A percentile compares a stretch with the other conserved stretches of the same genome.
phyloP scores from a whole-genome alignment of 2,113 vertebrate species.

The Blennius ocellaris region DNA sequence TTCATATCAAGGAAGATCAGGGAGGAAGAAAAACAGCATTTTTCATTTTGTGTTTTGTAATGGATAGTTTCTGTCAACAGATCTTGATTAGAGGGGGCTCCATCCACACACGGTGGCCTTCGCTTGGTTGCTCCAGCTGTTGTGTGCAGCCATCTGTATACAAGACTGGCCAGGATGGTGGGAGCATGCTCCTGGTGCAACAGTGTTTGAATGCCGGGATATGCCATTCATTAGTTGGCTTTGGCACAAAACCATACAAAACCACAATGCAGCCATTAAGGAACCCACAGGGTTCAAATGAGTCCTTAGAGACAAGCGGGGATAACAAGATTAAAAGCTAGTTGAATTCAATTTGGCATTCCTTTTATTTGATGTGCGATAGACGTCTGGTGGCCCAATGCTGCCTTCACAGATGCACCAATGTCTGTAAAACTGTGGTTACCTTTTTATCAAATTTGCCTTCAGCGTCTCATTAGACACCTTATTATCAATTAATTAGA shows the following conservation, averaged over 20 bases:
- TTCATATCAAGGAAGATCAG: slow-evolving; percentile 29
- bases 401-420: not conserved
- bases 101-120: slow-evolving; percentile 9
- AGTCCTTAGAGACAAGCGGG: slow-evolving; percentile 5
- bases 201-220: not conserved
- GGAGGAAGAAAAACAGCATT: slow-evolving; percentile 18
- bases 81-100: slow-evolving; percentile 29
- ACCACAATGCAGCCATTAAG: slow-evolving; percentile 7
- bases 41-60: slow-evolving; percentile 31
- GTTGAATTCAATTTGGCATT: slow-evolving; percentile 7
- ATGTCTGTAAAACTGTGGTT: not conserved
- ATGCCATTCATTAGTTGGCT: slow-evolving; percentile 33
- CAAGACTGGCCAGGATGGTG: slow-evolving; percentile 27
- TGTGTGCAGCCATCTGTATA: slow-evolving; percentile 44
- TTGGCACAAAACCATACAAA: slow-evolving; percentile 30
- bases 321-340: slow-evolving; percentile 11
- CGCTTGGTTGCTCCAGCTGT: slow-evolving; percentile 3
- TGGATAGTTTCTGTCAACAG: slow-evolving; percentile 32
- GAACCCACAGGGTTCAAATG: slow-evolving; percentile 9
- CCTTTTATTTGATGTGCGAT: slow-evolving; percentile 4
- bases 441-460: no score
- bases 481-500: no score
- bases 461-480: no score
- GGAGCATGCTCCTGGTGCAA: not conserved
- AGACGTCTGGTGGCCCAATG: not conserved